Evolutionary conservation across 2,113 vertebrate genomes (phyloP).

Genomic region (Stegostoma tigrinum): DNA sequence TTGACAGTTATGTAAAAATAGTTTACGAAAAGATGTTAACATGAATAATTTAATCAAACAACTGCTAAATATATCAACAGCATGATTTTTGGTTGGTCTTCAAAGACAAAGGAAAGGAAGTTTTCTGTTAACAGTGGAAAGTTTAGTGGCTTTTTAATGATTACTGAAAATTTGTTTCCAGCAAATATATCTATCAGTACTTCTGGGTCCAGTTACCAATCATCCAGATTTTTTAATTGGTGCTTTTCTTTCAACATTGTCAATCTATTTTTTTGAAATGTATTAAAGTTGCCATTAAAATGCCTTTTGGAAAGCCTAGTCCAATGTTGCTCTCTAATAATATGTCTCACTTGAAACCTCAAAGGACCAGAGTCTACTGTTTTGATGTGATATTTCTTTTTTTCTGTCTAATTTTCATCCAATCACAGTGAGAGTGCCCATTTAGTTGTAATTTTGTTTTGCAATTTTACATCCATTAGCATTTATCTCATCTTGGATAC

Average conservation of each 20-base stretch:
- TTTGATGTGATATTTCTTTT: background rate
- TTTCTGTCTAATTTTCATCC: background rate
- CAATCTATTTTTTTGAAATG: background rate
- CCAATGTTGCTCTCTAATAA: background rate
- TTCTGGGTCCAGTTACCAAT: background rate
- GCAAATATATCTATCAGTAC: background rate
- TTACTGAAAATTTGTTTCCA: background rate
- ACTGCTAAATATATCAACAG: background rate
- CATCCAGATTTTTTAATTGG: background rate
- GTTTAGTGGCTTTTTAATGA: conserved; percentile 19
- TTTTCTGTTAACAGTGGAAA: background rate
- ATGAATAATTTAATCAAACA: conserved; percentile 7
- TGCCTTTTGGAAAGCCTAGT: background rate
- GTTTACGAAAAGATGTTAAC: background rate
- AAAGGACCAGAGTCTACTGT: background rate
- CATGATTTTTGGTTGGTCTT: background rate
- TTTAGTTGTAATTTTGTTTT: background rate
- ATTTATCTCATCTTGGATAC: background rate
- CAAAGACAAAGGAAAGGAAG: background rate
- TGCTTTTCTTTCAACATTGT: background rate
- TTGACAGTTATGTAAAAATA: background rate
- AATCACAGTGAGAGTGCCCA: background rate
- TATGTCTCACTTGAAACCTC: background rate
- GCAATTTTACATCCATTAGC: background rate
- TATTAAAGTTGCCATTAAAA: background rate